phyloP scores from a whole-genome alignment of 2,113 vertebrate genomes.

The Sylvietta virens region DNA sequence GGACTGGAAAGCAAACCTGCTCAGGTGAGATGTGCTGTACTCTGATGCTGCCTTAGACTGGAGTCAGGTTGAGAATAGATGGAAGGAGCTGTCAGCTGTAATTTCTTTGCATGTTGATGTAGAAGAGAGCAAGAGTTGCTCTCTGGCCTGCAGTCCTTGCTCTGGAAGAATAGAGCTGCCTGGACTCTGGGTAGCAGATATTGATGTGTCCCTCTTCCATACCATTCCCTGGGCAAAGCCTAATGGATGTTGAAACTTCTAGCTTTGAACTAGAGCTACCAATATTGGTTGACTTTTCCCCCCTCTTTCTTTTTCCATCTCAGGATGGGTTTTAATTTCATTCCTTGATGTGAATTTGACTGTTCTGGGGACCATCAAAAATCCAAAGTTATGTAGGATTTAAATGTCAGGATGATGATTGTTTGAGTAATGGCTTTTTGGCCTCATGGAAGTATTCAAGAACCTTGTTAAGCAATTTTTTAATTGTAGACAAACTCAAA shows the following conservation, averaged over 20 bases:
- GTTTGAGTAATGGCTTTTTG: not conserved
- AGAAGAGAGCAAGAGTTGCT: not conserved
- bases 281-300: not conserved
- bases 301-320: not conserved
- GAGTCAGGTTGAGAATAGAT: not conserved
- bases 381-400: not conserved
- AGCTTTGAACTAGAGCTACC: not conserved
- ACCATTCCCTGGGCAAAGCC: not conserved
- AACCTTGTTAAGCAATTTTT: not conserved
- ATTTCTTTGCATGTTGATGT: not conserved
- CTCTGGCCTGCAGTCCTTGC: not conserved
- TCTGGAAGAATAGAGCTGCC: not conserved
- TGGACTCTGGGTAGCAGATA: not conserved
- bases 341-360: not conserved
- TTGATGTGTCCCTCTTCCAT: not conserved
- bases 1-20: not conserved
- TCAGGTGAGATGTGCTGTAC: not conserved
- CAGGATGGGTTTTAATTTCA: not conserved
- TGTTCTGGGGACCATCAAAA: conserved; percentile 20
- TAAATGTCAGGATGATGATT: not conserved
- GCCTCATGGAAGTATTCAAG: not conserved
- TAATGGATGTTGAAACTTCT: not conserved
- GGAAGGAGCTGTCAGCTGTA: not conserved
- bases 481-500: not conserved
- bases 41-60: not conserved